phyloP scores from a whole-genome alignment of 2,888 invertebrate genomes.

The Pristionchus mayeri region DNA sequence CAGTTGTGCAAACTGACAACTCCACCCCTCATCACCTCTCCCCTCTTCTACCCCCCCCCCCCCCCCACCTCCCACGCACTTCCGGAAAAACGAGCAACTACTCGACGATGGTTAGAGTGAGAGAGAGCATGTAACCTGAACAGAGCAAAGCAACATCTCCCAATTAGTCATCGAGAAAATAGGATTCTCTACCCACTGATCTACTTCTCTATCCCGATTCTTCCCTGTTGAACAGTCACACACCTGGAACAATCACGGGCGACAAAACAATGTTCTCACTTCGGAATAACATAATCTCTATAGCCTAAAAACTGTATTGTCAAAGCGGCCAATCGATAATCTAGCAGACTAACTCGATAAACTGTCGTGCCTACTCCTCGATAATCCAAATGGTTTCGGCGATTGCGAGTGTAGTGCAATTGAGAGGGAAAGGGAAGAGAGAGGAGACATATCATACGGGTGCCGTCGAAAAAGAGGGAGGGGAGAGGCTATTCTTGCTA shows the following conservation, averaged over 20 bases:
- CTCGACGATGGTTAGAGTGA: not conserved
- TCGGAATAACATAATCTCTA: not conserved
- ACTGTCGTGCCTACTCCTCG: conserved; percentile 6
- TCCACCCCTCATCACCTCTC: conserved; percentile 25
- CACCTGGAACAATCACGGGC: not conserved
- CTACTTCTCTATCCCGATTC: not conserved
- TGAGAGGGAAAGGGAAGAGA: conserved; percentile 29
- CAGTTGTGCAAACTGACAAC: conserved; percentile 37
- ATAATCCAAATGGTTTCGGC: conserved; percentile 12
- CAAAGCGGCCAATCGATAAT: not conserved
- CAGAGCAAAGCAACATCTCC: not conserved
- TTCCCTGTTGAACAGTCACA: not conserved
- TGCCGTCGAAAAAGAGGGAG: too few species aligned
- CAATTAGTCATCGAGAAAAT: not conserved
- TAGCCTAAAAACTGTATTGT: not conserved
- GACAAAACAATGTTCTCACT: not conserved
- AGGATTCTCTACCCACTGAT: not conserved
- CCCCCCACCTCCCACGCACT: not conserved
- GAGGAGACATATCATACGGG: not conserved
- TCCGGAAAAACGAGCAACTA: not conserved
- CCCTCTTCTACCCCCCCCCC: not conserved
- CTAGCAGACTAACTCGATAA: not conserved
- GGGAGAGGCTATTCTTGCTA: not conserved
- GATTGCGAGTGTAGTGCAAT: conserved; percentile 30
- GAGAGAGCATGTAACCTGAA: not conserved